A percentile compares a stretch with the other conserved stretches of the same genome.
These are phyloP conservation scores for Sarcophaga bullata DNA, from an alignment of 1,140 invertebrate species.

Conservation along the genomic window DNA sequence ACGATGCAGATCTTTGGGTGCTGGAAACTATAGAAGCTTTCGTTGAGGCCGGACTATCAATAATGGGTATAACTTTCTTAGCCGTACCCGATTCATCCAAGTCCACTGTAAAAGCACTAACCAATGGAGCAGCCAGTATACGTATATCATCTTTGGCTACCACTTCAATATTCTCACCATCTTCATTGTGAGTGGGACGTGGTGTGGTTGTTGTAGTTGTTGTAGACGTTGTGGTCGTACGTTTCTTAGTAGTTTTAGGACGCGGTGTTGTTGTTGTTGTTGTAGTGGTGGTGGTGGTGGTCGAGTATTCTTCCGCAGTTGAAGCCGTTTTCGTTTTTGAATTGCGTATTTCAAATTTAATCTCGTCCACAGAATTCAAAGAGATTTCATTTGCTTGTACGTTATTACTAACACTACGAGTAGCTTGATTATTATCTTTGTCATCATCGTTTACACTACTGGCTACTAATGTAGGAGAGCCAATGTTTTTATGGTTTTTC, in stretches of 20 bases:
- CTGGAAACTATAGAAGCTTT: conserved; percentile 52
- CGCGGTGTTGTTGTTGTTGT: conserved; percentile 70
- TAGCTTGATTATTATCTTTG: conserved; percentile 49
- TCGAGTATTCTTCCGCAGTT: conserved; percentile 70
- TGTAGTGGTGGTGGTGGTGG: conserved; percentile 66
- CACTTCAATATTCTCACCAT: conserved; percentile 73
- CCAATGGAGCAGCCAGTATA: conserved; percentile 80
- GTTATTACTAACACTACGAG: conserved; percentile 55
- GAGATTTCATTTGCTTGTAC: conserved; percentile 59
- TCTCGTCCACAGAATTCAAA: conserved; percentile 54
- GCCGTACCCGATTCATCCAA: conserved; percentile 80
- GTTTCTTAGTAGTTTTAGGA: conserved; percentile 52
- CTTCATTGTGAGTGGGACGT: conserved; percentile 71
- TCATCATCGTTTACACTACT: conserved; percentile 11
- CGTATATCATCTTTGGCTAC: conserved; percentile 78
- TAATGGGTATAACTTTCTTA: conserved; percentile 79
- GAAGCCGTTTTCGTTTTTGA: conserved; percentile 55
- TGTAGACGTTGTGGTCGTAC: conserved; percentile 66
- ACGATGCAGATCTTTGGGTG: conserved; percentile 47
- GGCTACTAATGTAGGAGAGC: conserved; percentile 7
- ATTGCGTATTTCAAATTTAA: conserved; percentile 63
- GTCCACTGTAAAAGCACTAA: conserved; percentile 84
- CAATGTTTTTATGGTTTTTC: conserved; percentile 51
- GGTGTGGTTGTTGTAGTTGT: conserved; percentile 71
- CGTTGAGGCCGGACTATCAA: conserved; percentile 61